Evolutionary conservation across 2,113 vertebrate genomes (phyloP).

Genomic region (Peromyscus maniculatus): DNA sequence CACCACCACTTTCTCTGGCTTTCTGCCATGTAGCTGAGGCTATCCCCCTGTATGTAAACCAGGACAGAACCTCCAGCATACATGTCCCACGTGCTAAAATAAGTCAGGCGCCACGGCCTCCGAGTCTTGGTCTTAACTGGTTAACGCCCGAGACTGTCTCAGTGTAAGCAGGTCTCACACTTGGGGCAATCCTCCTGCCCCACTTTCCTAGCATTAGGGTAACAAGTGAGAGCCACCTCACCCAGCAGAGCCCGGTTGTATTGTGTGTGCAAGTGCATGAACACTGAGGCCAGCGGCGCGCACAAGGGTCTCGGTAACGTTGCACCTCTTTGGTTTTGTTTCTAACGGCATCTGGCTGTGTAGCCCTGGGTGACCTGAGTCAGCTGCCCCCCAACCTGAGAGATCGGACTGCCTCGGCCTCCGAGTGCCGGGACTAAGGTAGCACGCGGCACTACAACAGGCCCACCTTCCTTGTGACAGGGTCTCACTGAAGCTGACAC

Average conservation of each 20-base stretch:
- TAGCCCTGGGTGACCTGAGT: background rate
- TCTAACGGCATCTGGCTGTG: background rate
- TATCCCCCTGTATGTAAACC: background rate
- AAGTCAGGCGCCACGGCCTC: fast-evolving
- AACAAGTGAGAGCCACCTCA: background rate
- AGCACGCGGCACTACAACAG: background rate
- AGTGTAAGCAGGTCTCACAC: background rate
- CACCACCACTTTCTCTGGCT: background rate
- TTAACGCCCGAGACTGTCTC: background rate
- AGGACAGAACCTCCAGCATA: too few species aligned
- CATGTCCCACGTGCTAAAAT: background rate
- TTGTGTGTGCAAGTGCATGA: background rate
- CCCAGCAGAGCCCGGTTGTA: background rate
- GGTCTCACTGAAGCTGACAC: background rate
- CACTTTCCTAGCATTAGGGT: too few species aligned
- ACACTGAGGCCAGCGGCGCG: background rate
- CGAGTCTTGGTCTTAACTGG: background rate
- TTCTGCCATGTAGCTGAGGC: background rate
- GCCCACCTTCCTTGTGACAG: background rate
- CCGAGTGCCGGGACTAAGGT: background rate
- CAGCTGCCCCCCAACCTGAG: too few species aligned
- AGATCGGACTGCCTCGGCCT: background rate
- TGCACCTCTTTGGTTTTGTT: too few species aligned
- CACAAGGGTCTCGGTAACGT: too few species aligned
- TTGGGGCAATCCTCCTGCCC: background rate